phyloP scores from a whole-genome alignment of 2,888 invertebrate genomes.

The Pterostichus madidus region DNA sequence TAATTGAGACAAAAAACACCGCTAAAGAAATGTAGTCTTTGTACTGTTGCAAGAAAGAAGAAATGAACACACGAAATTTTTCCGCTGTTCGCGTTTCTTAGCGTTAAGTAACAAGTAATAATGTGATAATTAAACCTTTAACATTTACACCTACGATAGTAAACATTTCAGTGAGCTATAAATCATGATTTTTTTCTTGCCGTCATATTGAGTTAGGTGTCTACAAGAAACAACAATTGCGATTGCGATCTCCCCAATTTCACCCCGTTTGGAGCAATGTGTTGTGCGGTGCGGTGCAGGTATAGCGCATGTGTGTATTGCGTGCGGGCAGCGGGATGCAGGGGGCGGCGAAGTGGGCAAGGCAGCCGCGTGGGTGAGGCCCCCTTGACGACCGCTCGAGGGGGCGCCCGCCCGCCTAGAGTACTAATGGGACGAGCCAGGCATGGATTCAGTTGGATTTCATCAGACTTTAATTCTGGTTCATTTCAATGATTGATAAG shows the following conservation, averaged over 20 bases:
- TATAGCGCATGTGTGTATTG: slow-evolving; percentile 64
- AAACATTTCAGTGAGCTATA: slow-evolving; percentile 15
- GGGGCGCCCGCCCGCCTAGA: slow-evolving; percentile 67
- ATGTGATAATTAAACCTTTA: slow-evolving; percentile 70
- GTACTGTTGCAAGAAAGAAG: neutral
- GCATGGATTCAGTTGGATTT: slow-evolving; percentile 63
- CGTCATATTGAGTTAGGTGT: neutral
- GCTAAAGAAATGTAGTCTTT: neutral
- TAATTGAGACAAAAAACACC: neutral
- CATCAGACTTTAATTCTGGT: neutral
- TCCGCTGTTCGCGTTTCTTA: slow-evolving; percentile 24
- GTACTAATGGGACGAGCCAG: slow-evolving; percentile 72
- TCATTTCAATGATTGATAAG: too few relatives aligned
- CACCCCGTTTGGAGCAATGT: too few relatives aligned
- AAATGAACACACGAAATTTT: slow-evolving; percentile 34
- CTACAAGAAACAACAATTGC: neutral
- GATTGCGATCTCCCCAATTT: too few relatives aligned
- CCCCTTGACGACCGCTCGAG: slow-evolving; percentile 72
- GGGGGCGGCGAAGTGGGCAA: neutral
- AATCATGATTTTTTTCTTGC: slow-evolving; percentile 20
- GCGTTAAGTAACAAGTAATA: slow-evolving; percentile 67
- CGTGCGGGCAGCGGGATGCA: slow-evolving; percentile 66
- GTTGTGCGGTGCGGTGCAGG: neutral
- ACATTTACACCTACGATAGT: slow-evolving; percentile 39
- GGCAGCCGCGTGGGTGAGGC: slow-evolving; percentile 75